phyloP scores from a whole-genome alignment of 2,113 vertebrate genomes.

The Jaculus jaculus region DNA sequence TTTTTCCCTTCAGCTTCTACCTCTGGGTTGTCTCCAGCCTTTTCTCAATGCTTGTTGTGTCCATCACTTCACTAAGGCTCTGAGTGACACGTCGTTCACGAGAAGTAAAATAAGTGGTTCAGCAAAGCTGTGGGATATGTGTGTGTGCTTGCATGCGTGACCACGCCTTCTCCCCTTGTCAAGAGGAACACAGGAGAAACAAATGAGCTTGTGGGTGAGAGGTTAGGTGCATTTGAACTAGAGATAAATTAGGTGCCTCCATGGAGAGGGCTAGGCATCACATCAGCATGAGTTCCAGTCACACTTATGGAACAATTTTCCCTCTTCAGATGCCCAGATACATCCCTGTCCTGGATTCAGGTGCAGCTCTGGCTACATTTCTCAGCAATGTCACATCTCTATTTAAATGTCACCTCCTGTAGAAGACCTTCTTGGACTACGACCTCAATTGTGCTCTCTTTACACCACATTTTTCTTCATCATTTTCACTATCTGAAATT shows the following conservation, averaged over 20 bases:
- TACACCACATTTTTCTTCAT: background rate
- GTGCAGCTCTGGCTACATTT: background rate
- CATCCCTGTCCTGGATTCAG: background rate
- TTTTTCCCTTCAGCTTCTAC: constrained; percentile 9
- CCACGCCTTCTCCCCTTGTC: background rate
- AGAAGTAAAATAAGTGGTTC: constrained; percentile 44
- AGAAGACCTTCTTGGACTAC: background rate
- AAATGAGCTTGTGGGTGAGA: background rate
- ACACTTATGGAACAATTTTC: background rate
- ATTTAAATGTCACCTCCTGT: background rate
- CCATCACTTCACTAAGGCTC: constrained; percentile 49
- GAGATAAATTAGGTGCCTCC: no score
- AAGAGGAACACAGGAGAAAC: background rate
- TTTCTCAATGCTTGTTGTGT: constrained; percentile 11
- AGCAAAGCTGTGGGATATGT: background rate
- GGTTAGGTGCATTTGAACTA: no score
- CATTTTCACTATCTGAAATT: background rate
- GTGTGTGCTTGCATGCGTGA: no score
- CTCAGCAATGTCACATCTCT: background rate
- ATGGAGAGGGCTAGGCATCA: background rate
- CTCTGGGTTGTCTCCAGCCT: constrained; percentile 46
- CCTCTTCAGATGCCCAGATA: background rate
- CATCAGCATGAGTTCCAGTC: no score
- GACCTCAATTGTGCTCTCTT: background rate
- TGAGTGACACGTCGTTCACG: constrained; percentile 48